phyloP scores from a whole-genome alignment of 2,888 invertebrate genomes.

The Argynnis bischoffii region DNA sequence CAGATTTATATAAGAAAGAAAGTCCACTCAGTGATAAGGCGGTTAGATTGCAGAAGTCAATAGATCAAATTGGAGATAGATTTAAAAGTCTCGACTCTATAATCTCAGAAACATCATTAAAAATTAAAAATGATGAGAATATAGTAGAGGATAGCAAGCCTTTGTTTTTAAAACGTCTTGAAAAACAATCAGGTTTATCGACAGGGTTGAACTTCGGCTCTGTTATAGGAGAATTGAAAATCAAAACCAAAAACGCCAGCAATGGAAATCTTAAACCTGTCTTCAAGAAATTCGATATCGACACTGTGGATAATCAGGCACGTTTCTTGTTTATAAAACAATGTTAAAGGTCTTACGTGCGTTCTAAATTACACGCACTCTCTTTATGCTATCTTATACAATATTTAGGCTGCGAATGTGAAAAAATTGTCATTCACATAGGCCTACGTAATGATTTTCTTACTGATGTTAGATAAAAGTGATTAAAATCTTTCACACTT shows the following conservation, averaged over 20 bases:
- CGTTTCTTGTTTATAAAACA: constrained; percentile 42
- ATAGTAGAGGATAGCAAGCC: constrained; percentile 51
- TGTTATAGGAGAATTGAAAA: constrained; percentile 73
- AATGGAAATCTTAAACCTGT: constrained; percentile 71
- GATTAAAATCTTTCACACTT: constrained; percentile 46
- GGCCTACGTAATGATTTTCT: constrained; percentile 28
- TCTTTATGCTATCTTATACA: constrained; percentile 18
- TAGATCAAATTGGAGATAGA: constrained; percentile 59
- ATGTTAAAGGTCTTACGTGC: constrained; percentile 5
- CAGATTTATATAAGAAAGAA: constrained; percentile 45
- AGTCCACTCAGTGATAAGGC: constrained; percentile 52
- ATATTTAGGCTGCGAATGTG: constrained; percentile 30
- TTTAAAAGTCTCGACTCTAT: constrained; percentile 51
- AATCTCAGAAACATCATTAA: constrained; percentile 32
- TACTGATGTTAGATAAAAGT: constrained; percentile 35
- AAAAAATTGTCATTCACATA: constrained; percentile 30
- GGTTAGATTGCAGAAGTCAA: constrained; percentile 51
- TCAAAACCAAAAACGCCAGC: constrained; percentile 65
- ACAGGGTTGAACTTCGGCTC: constrained; percentile 71
- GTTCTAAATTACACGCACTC: constrained; percentile 9
- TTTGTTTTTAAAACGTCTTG: constrained; percentile 57
- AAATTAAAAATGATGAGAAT: constrained; percentile 30
- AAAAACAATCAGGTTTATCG: constrained; percentile 66
- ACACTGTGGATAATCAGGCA: constrained; percentile 64
- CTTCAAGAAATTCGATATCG: constrained; percentile 71